These are phyloP conservation scores for Fratercula arctica DNA, from an alignment of 2,797 vertebrate genomes.

Conservation along the genomic window DNA sequence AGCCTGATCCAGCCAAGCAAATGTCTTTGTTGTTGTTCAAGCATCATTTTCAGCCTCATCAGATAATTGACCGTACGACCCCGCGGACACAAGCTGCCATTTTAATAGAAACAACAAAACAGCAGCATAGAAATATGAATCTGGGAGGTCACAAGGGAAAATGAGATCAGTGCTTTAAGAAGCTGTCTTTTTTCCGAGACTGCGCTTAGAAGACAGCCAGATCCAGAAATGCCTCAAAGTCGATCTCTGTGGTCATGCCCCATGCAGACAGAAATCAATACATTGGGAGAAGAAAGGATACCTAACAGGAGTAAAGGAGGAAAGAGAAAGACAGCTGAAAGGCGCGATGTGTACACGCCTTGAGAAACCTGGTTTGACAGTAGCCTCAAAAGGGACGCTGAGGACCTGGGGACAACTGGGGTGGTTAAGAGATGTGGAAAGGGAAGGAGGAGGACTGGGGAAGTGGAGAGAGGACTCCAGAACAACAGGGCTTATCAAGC, in stretches of 20 bases:
- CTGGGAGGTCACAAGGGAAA: not conserved
- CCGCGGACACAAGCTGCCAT: not conserved
- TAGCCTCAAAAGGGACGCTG: not conserved
- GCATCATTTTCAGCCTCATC: constrained; percentile 34
- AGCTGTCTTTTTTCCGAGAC: not conserved
- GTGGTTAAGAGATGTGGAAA: not conserved
- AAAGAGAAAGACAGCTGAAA: not conserved
- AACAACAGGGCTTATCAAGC: not conserved
- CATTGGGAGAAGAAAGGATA: not conserved
- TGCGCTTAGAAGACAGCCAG: not conserved
- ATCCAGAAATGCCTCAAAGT: not conserved
- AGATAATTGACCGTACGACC: not conserved
- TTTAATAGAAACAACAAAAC: not conserved
- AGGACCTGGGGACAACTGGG: not conserved
- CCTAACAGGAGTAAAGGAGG: not conserved
- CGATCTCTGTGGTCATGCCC: not conserved
- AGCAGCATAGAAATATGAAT: not conserved
- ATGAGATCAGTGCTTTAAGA: not conserved
- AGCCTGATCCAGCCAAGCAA: not conserved
- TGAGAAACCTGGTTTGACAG: not conserved
- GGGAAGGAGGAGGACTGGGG: not conserved
- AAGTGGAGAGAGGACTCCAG: not conserved
- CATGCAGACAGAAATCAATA: not conserved
- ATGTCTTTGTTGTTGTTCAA: not conserved
- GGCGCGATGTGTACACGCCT: not conserved